Conservation (phyloP, 2,888 invertebrate genomes). For the Cheilosia soror region DNA sequence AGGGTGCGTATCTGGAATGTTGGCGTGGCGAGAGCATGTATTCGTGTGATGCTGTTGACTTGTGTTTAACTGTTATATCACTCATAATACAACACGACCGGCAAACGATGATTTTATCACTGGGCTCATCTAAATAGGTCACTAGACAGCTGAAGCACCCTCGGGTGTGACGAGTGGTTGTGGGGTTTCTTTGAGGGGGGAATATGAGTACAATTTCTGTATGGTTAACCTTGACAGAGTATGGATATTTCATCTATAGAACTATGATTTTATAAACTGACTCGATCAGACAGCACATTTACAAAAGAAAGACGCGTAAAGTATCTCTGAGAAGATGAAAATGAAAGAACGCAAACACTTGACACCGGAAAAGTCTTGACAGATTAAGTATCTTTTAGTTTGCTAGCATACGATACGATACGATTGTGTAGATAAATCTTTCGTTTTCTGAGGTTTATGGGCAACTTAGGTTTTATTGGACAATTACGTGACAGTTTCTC, state of each 20-base stretch:
- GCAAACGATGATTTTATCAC: conserved; percentile 50
- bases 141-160: conserved; percentile 43
- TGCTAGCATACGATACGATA: conserved; percentile 4
- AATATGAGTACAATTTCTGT: conserved; percentile 38
- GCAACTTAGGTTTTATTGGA: conserved; percentile 55
- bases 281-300: conserved; percentile 22
- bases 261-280: conserved; percentile 53
- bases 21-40: too few species aligned
- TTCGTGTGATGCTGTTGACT: conserved; percentile 6
- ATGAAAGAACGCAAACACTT: conserved; percentile 54
- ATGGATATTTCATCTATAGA: conserved; percentile 24
- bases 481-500: conserved; percentile 48
- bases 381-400: conserved; percentile 67
- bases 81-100: conserved; percentile 15
- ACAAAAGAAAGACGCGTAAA: neutral
- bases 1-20: conserved; percentile 15
- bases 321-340: neutral
- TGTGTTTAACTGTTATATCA: conserved; percentile 48
- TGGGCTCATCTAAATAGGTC: conserved; percentile 68
- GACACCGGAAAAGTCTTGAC: conserved; percentile 73
- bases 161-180: neutral
- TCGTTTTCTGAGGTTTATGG: conserved; percentile 31
- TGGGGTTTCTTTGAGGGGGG: conserved; percentile 4
- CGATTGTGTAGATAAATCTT: neutral
- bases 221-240: conserved; percentile 71